Evolutionary conservation across 2,888 invertebrate genomes (phyloP).

Genomic region (Capitulum mitella): DNA sequence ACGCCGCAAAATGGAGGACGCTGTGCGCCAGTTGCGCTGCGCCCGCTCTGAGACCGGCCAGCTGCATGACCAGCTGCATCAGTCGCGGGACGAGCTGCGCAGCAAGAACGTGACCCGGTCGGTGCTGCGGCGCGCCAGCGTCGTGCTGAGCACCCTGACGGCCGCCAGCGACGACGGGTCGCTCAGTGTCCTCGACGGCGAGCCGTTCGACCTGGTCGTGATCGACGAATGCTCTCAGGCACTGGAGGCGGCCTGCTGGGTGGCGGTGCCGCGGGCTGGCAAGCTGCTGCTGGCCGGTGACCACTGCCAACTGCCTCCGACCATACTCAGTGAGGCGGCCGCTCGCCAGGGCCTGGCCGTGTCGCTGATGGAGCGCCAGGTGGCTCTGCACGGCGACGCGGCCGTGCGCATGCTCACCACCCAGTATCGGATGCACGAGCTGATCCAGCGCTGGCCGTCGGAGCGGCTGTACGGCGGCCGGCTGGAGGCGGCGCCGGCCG

Average conservation of each 20-base stretch:
- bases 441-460: constrained; percentile 75
- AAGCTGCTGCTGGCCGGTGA: constrained; percentile 50
- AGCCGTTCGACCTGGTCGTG: constrained; percentile 49
- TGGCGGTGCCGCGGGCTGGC: constrained; percentile 46
- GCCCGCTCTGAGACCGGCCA: no score
- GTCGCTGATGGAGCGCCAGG: constrained; percentile 34
- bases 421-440: constrained; percentile 89
- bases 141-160: constrained; percentile 47
- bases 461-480: constrained; percentile 66
- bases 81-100: neutral
- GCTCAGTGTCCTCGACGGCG: constrained; percentile 39
- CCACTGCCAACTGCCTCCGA: constrained; percentile 49
- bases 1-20: constrained; percentile 35
- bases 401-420: constrained; percentile 56
- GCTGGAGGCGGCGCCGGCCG: constrained; percentile 48
- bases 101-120: constrained; percentile 38
- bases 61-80: no score
- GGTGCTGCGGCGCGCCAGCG: constrained; percentile 43
- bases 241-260: constrained; percentile 51
- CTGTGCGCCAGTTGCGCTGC: neutral
- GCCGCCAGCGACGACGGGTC: constrained; percentile 46
- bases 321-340: constrained; percentile 47
- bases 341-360: constrained; percentile 38
- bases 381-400: constrained; percentile 46
- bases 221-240: constrained; percentile 54